phyloP scores from a whole-genome alignment of 1,140 invertebrate species.

The Drosophila lacteicornis region DNA sequence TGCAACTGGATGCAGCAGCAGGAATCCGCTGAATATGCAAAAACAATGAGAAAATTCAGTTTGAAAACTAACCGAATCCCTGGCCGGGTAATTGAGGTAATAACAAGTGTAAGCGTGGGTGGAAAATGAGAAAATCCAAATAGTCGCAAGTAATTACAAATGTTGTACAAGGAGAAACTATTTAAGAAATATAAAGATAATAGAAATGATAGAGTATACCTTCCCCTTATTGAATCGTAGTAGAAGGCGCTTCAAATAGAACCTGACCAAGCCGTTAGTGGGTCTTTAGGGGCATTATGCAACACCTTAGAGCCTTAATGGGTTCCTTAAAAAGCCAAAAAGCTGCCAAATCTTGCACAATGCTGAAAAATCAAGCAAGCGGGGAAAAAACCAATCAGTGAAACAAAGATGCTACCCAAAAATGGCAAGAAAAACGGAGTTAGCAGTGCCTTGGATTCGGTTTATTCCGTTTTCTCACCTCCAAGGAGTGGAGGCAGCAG shows the following conservation, averaged over 20 bases:
- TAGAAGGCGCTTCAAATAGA: background rate
- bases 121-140: slow-evolving; percentile 10
- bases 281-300: slow-evolving; percentile 37
- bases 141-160: background rate
- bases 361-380: slow-evolving; percentile 41
- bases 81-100: slow-evolving; percentile 27
- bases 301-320: slow-evolving; percentile 40
- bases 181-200: background rate
- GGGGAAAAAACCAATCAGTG: slow-evolving; percentile 27
- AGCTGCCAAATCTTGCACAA: slow-evolving; percentile 62
- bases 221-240: background rate
- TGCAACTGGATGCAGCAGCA: slow-evolving; percentile 25
- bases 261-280: slow-evolving; percentile 6
- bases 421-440: slow-evolving; percentile 57
- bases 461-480: slow-evolving; percentile 64
- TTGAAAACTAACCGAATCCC: slow-evolving; percentile 19
- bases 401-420: slow-evolving; percentile 80
- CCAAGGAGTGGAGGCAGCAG: slow-evolving; percentile 69
- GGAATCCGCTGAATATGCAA: slow-evolving; percentile 43
- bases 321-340: slow-evolving; percentile 24
- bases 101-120: slow-evolving; percentile 52
- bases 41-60: slow-evolving; percentile 63
- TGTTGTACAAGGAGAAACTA: background rate
- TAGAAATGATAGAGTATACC: too few species aligned
- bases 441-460: slow-evolving; percentile 37